Evolutionary conservation across 2,888 invertebrate genomes (phyloP).

Genomic region (Venustoraphidia nigricollis): DNA sequence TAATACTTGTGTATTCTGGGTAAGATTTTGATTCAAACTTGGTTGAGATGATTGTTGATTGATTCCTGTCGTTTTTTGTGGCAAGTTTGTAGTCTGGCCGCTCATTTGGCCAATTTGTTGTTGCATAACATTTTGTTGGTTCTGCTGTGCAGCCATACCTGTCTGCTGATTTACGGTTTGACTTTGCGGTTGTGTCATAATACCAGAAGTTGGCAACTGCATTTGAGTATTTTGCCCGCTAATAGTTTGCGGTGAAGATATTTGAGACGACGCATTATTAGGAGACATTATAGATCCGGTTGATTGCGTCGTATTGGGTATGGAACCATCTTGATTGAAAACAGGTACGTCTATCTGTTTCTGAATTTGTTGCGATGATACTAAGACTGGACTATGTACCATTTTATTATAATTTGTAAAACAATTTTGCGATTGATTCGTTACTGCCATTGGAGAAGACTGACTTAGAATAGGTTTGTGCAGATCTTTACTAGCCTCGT

Average conservation of each 20-base stretch:
- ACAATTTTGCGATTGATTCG: neutral
- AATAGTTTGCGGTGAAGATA: too few species aligned
- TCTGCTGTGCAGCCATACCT: neutral
- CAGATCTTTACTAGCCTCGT: too few species aligned
- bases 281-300: too few species aligned
- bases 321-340: constrained; percentile 5
- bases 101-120: neutral
- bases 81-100: neutral
- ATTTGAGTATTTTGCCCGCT: too few species aligned
- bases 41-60: too few species aligned
- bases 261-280: too few species aligned
- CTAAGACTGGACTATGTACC: neutral
- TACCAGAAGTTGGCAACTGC: too few species aligned
- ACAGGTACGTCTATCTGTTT: constrained; percentile 5
- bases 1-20: too few species aligned
- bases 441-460: too few species aligned
- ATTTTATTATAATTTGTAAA: neutral
- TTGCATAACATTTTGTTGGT: neutral
- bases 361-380: neutral
- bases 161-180: neutral
- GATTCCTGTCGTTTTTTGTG: neutral
- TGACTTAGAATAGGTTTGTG: too few species aligned
- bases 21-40: too few species aligned
- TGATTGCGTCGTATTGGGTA: constrained; percentile 1
- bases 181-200: too few species aligned